Evolutionary conservation across 2,888 invertebrate species (phyloP).

Genomic region (Chorisops tibialis): DNA sequence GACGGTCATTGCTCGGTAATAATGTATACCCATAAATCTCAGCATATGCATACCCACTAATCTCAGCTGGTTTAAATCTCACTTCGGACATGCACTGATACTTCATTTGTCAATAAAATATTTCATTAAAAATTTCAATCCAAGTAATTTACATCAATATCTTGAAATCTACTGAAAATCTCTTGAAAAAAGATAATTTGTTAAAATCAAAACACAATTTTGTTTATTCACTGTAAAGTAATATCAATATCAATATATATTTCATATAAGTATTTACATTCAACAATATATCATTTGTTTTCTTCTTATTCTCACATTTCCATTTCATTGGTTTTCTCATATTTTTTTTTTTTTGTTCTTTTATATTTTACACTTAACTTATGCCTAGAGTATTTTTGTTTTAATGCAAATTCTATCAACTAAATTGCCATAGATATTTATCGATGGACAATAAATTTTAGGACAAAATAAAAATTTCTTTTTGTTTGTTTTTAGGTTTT

Average conservation of each 20-base stretch:
- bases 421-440: slow-evolving; percentile 8
- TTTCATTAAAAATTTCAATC: no score
- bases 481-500: background rate
- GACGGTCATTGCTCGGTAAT: no score
- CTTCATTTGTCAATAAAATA: no score
- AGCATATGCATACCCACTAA: no score
- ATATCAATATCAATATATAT: slow-evolving; percentile 35
- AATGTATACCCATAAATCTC: no score
- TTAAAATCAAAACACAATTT: background rate
- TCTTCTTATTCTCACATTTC: background rate
- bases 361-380: slow-evolving; percentile 16
- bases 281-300: slow-evolving; percentile 21
- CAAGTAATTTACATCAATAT: no score
- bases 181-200: no score
- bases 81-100: no score
- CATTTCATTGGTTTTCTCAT: background rate
- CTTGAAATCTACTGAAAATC: background rate
- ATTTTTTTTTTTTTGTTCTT: background rate
- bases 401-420: slow-evolving; percentile 18
- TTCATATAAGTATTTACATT: slow-evolving; percentile 25
- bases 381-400: background rate
- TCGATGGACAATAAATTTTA: background rate
- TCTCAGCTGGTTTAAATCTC: no score
- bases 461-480: slow-evolving; percentile 1
- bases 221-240: slow-evolving; percentile 29